Evolutionary conservation across 2,888 invertebrate genomes (phyloP).

Genomic region (Eilema caniola): DNA sequence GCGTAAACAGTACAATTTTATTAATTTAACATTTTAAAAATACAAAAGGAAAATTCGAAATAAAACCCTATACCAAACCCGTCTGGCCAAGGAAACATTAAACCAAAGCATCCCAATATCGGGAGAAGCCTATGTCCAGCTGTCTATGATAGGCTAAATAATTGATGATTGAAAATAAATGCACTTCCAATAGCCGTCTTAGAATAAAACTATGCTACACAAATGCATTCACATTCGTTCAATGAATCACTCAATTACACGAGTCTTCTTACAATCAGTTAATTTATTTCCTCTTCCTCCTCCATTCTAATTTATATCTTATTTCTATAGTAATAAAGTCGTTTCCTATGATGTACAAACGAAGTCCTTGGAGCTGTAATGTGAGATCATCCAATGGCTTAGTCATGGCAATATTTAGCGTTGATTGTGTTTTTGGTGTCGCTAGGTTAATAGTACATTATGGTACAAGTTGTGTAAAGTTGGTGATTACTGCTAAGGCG

Average conservation of each 20-base stretch:
- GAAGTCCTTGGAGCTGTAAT: constrained; percentile 18
- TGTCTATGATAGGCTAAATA: too few relatives aligned
- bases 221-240: not conserved
- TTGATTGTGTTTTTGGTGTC: not conserved
- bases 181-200: not conserved
- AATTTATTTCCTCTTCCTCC: constrained; percentile 23
- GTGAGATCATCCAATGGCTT: constrained; percentile 25
- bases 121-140: too few relatives aligned
- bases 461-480: too few relatives aligned
- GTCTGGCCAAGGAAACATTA: too few relatives aligned
- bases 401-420: not conserved
- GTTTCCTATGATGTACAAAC: not conserved
- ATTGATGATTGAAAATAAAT: not conserved
- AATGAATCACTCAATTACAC: constrained; percentile 23
- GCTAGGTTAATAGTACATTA: too few relatives aligned
- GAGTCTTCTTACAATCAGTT: constrained; percentile 20
- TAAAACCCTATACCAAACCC: too few relatives aligned
- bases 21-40: too few relatives aligned
- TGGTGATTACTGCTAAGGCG: too few relatives aligned
- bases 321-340: constrained; percentile 18
- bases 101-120: too few relatives aligned
- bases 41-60: too few relatives aligned
- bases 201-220: not conserved
- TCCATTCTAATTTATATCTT: constrained; percentile 27
- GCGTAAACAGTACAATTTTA: too few relatives aligned